Evolutionary conservation across 2,113 vertebrate genomes (phyloP), one percentile per base, ranked within the genome.

Genomic region (Vidua chalybeata): DNA sequence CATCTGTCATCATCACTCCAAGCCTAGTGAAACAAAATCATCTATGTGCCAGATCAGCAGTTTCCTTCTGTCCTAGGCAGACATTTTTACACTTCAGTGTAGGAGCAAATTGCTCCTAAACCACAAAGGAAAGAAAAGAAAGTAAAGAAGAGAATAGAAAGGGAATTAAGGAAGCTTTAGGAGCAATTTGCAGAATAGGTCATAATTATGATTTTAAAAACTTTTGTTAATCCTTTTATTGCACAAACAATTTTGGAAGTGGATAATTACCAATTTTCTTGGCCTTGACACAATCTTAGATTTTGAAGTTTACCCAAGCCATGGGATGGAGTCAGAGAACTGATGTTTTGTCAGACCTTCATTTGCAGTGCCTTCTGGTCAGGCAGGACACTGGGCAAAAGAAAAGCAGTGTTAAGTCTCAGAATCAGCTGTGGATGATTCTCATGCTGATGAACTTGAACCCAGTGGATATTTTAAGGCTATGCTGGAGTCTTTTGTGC

Each of bases 41-140:
- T 54, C 23, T 69, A 1, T 84, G 78, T 67, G 58, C 64, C 66
- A 62, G 20, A n/a, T 87, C 63, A 87, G 87, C 56, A 84, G 45
- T 87, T 93, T 91, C 45, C 51, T 89, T 58, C 64, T 85, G 48
- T 94, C 51, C 66, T 61, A 88, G 49, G 48, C 26, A 72, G 85
- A 51, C 15, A 52, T 61, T 90, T 93, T 90, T 93, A 54, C 59
- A 59, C 59, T 84, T 68, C 3, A 6, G 15, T 74, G 41, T 41
- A 49, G 62, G 20, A 85, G 74, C 82, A 87, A 93, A 92, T 95
- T 90, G n/a, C 83, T 85, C n/a, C 43, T 72, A 89, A 93, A 83
- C 54, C 23, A 72, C 81, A 91, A 93, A 86, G 26, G 43, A 66
- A 76, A 73, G 52, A 28, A 68, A 84, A 76, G 15, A 80, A n/a